Conservation (phyloP, 2,888 invertebrate genomes). For the Isoperla grammatica region DNA sequence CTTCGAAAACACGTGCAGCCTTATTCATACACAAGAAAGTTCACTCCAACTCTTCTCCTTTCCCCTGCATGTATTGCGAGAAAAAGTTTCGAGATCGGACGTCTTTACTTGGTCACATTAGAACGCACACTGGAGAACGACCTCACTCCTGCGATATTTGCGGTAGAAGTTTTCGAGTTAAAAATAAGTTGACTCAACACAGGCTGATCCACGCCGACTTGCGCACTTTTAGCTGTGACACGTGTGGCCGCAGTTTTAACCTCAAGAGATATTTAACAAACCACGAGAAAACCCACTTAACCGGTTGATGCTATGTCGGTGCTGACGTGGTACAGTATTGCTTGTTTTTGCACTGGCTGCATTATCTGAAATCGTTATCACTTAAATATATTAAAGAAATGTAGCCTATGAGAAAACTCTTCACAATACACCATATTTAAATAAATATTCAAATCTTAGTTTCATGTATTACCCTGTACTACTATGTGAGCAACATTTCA, state of each 20-base stretch:
- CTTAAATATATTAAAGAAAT: too few species aligned
- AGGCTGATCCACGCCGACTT: conserved; percentile 45
- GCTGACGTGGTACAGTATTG: too few species aligned
- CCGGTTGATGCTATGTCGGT: too few species aligned
- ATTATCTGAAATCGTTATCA: too few species aligned
- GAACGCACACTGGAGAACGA: conserved; percentile 51
- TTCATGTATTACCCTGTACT: too few species aligned
- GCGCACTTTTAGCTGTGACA: conserved; percentile 36
- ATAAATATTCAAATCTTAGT: too few species aligned
- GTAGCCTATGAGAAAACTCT: too few species aligned
- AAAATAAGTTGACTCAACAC: conserved; percentile 40
- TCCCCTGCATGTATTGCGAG: conserved; percentile 53
- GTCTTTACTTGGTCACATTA: conserved; percentile 51
- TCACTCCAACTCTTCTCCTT: conserved; percentile 52
- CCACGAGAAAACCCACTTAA: conserved; percentile 37
- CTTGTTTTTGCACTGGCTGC: too few species aligned
- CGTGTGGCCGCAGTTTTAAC: conserved; percentile 40
- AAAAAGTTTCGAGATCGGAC: conserved; percentile 50
- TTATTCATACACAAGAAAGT: conserved; percentile 56
- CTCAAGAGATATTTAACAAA: conserved; percentile 51
- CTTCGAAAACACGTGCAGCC: conserved; percentile 60
- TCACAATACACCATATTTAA: too few species aligned
- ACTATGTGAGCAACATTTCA: too few species aligned
- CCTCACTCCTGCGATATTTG: conserved; percentile 50
- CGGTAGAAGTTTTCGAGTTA: conserved; percentile 36